A percentile compares a stretch with the other conserved stretches of the same genome.
Conservation (phyloP, 2,888 invertebrate genomes). For the Patella ulyssiponensis region DNA sequence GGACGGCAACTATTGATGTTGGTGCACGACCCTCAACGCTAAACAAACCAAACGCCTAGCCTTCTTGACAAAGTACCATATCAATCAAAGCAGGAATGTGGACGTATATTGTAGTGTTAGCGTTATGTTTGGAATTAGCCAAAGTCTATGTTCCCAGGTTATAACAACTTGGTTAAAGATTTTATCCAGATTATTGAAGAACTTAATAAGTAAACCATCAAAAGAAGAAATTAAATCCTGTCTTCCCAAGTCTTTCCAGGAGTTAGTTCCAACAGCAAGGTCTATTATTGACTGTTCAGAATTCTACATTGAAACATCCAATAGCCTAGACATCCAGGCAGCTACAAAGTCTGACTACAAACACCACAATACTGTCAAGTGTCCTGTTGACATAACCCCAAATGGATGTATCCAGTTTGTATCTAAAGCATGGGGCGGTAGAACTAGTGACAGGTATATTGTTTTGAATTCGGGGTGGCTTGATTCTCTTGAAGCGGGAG, state of each 20-base stretch:
- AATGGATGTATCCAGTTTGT: slow-evolving; percentile 30
- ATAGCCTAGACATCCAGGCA: slow-evolving; percentile 20
- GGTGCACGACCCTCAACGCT: too few species aligned
- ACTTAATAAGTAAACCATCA: not conserved
- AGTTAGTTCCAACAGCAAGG: not conserved
- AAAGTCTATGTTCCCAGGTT: not conserved
- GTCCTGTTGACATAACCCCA: slow-evolving; percentile 23
- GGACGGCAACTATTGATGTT: too few species aligned
- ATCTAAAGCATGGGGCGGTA: slow-evolving; percentile 36
- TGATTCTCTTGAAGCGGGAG: slow-evolving; percentile 26
- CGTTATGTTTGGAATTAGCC: not conserved
- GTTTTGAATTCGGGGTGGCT: slow-evolving; percentile 29
- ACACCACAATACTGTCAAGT: slow-evolving; percentile 32
- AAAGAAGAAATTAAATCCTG: not conserved
- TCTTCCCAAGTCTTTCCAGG: not conserved
- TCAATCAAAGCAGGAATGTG: too few species aligned
- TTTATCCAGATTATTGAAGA: not conserved
- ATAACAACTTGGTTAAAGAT: slow-evolving; percentile 1
- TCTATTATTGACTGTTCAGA: slow-evolving; percentile 35
- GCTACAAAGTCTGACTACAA: slow-evolving; percentile 32
- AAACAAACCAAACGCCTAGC: too few species aligned
- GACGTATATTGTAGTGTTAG: too few species aligned
- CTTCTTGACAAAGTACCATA: too few species aligned
- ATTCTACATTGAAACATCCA: slow-evolving; percentile 28
- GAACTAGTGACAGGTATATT: slow-evolving; percentile 37